Percentiles rank a stretch among this genome's conserved stretches.
These are phyloP conservation scores for Arrhamphus sclerolepis DNA, from an alignment of 2,797 vertebrate genomes.

Conservation along the genomic window DNA sequence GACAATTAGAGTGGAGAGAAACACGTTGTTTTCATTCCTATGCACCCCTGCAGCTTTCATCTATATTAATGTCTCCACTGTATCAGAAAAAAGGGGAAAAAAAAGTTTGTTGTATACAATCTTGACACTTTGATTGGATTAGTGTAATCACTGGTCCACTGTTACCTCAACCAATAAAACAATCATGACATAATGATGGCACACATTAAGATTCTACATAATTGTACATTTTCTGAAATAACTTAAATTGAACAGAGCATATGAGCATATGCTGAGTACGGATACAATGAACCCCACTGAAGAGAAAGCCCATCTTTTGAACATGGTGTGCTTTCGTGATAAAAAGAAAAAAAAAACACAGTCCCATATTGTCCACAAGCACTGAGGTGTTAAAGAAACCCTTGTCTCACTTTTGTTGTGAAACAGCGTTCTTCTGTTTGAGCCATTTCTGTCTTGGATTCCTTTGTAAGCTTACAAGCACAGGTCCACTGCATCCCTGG, in stretches of 20 bases:
- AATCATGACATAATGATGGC: conserved; percentile 19
- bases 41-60: conserved; percentile 42
- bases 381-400: conserved; percentile 21
- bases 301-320: conserved; percentile 20
- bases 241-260: conserved; percentile 14
- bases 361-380: conserved; percentile 44
- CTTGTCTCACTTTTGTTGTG: conserved; percentile 48
- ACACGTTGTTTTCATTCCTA: conserved; percentile 33
- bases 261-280: not conserved
- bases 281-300: conserved; percentile 20
- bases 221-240: conserved; percentile 2
- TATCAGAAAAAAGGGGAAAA: conserved; percentile 12
- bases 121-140: conserved; percentile 1
- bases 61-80: conserved; percentile 17
- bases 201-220: conserved; percentile 30
- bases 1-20: conserved; percentile 63
- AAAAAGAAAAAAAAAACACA: conserved; percentile 19
- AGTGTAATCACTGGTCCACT: not conserved
- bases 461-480: conserved; percentile 70
- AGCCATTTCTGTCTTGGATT: conserved; percentile 67
- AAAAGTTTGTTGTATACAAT: conserved; percentile 20
- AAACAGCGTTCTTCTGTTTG: conserved; percentile 64
- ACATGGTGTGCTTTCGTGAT: conserved; percentile 29
- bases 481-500: conserved; percentile 72
- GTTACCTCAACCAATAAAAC: conserved; percentile 23